A percentile compares a stretch with the other conserved stretches of the same genome.
Conservation (phyloP, 1,140 invertebrate species). For the Halictus rubicundus region DNA sequence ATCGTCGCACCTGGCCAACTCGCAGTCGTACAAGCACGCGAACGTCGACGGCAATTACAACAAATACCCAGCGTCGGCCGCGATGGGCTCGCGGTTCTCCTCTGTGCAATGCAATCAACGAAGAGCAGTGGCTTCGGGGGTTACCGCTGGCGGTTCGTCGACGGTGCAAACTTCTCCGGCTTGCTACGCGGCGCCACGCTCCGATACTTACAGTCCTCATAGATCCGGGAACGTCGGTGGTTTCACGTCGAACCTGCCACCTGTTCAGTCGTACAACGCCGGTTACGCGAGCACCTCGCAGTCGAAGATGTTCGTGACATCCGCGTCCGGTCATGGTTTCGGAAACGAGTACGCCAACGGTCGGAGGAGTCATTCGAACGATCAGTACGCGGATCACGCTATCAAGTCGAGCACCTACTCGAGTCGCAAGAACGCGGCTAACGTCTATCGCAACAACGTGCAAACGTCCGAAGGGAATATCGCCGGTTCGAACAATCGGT, state of each 20-base stretch:
- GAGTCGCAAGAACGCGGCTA: constrained; percentile 24
- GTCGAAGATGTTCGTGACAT: constrained; percentile 25
- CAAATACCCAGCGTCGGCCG: constrained; percentile 49
- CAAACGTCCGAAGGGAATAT: constrained; percentile 9
- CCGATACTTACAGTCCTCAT: constrained; percentile 41
- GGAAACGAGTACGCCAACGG: constrained; percentile 39
- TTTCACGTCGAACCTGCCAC: neutral
- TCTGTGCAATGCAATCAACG: constrained; percentile 52
- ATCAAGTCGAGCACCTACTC: constrained; percentile 13
- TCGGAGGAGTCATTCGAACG: constrained; percentile 33
- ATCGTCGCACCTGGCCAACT: constrained; percentile 13
- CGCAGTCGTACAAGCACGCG: constrained; percentile 54
- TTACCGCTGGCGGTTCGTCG: constrained; percentile 7
- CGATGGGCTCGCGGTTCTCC: constrained; percentile 54
- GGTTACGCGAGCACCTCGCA: constrained; percentile 6
- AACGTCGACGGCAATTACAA: constrained; percentile 43
- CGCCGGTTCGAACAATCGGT: constrained; percentile 24
- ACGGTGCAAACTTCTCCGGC: constrained; percentile 54
- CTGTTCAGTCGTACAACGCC: constrained; percentile 24
- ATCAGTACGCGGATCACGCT: constrained; percentile 42
- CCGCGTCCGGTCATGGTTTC: neutral
- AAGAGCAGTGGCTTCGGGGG: neutral
- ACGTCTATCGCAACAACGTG: constrained; percentile 29
- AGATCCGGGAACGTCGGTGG: constrained; percentile 26
- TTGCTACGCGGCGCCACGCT: constrained; percentile 58